Evolutionary conservation across 2,888 invertebrate genomes (phyloP).

Genomic region (Julus scandinavius): DNA sequence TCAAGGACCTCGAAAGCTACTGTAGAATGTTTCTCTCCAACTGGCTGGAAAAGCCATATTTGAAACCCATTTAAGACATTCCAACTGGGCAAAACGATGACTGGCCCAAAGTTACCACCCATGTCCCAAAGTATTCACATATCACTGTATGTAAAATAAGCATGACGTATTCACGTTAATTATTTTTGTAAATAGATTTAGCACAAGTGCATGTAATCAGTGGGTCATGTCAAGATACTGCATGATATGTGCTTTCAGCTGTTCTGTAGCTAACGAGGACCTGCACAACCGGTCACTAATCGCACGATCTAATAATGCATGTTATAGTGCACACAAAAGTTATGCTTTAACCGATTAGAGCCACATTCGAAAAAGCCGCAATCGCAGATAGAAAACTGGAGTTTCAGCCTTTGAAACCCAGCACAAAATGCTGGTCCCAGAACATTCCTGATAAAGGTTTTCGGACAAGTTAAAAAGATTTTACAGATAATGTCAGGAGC

Average conservation of each 20-base stretch:
- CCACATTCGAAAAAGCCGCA: not conserved
- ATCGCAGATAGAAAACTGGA: not conserved
- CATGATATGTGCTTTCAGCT: not conserved
- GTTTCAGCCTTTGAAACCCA: not conserved
- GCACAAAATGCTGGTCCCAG: not conserved
- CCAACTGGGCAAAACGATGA: too few species aligned
- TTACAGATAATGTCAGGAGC: not conserved
- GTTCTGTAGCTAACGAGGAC: not conserved
- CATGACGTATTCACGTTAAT: too few species aligned
- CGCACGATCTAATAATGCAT: not conserved
- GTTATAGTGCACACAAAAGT: conserved; percentile 1
- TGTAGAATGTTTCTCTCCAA: too few species aligned
- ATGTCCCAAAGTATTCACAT: too few species aligned
- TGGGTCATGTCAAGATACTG: too few species aligned
- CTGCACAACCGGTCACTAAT: not conserved
- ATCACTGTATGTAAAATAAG: too few species aligned
- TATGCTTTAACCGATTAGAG: not conserved
- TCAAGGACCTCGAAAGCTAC: too few species aligned
- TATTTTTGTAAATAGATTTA: too few species aligned
- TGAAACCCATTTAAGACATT: too few species aligned
- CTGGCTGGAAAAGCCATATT: too few species aligned
- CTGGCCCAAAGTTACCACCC: too few species aligned
- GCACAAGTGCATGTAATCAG: too few species aligned
- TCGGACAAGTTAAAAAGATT: conserved; percentile 17
- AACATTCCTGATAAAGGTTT: not conserved